Base-by-base conservation (phyloP, 2,797 vertebrate species). In the Brachymystax lenok region DNA sequence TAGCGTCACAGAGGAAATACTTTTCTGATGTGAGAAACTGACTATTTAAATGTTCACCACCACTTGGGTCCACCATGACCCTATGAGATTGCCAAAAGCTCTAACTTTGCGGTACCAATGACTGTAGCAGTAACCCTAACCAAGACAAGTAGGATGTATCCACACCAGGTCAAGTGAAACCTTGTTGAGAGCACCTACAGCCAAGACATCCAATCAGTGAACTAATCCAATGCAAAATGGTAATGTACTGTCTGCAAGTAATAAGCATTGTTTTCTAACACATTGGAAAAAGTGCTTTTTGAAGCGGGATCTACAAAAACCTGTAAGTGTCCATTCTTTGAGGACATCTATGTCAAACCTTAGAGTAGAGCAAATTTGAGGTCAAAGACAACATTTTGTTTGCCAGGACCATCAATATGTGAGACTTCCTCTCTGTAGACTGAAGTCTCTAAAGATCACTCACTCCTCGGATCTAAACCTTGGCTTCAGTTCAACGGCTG, bases 401-500 rank as follows among this genome's bases (percentile, higher is more conserved):
- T 68, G 27, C 5, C 13, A 24, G 59, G 59, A 24, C 21, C 59
- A 12, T 63, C 21, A 12, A 68, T 2, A 68, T 33, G 40, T 12
- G 13, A 17, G 21, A 33, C 64, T 67, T 67, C 8, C 59, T 61
- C 8, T 24, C 8, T 63, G 59, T 24, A 63, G 59, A 63, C 8
- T 27, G 24, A 8, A 63, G 64, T 16, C 64, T 30, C 27, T 13
- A 46, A 46, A 46, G 40, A 46, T 46, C 40, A 46, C 12, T 67
- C 64, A 28, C 27, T 67, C 28, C 12, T 17, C 5, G 81, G 92
- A 92, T 89, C 89, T 92, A 87, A 90, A 82, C 85, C 86, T 87
- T 94, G 94, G 92, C 94, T 86, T 79, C 10, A 67, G 84, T 94
- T 95, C 94, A 95, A 94, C 81, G 40, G 88, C 81, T 93, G 89